Percentiles rank a stretch among this genome's conserved stretches.
phyloP scores from a whole-genome alignment of 1,140 invertebrate species.

The Micrasema longulum region DNA sequence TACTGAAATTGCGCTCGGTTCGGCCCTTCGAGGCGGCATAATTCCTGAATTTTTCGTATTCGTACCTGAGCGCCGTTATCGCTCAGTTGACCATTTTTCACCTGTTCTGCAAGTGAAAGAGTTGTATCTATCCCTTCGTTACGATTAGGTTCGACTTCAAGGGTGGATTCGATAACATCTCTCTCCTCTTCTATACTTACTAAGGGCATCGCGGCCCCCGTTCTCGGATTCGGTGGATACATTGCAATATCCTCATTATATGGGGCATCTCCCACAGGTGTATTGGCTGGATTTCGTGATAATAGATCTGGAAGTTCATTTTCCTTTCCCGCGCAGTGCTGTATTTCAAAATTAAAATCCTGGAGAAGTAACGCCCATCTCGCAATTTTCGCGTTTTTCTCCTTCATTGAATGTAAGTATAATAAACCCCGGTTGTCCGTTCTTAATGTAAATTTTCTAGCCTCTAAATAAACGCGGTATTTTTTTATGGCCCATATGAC shows the following conservation, averaged over 20 bases:
- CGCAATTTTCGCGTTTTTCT: constrained; percentile 8
- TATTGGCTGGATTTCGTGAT: background rate
- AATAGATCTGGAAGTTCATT: constrained; percentile 22
- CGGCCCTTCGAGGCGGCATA: background rate
- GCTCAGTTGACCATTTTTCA: background rate
- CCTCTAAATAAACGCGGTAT: constrained; percentile 12
- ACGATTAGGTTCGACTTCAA: background rate
- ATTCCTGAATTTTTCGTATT: background rate
- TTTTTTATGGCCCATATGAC: constrained; percentile 13
- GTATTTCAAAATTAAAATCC: constrained; percentile 20
- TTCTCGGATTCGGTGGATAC: background rate
- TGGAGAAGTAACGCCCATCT: constrained; percentile 18
- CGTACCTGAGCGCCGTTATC: background rate
- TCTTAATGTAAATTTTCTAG: background rate
- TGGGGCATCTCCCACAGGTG: background rate
- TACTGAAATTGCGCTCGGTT: too few relatives aligned
- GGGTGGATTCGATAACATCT: background rate
- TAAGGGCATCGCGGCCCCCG: too few relatives aligned
- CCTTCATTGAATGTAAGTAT: background rate
- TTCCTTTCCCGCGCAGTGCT: constrained; percentile 12
- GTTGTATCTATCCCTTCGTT: background rate
- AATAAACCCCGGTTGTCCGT: constrained; percentile 11
- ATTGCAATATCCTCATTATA: background rate
- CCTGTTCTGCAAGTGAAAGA: background rate
- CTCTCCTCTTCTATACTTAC: background rate